These are phyloP conservation scores for Euphydryas editha DNA, from an alignment of 2,888 invertebrate genomes.

Conservation along the genomic window DNA sequence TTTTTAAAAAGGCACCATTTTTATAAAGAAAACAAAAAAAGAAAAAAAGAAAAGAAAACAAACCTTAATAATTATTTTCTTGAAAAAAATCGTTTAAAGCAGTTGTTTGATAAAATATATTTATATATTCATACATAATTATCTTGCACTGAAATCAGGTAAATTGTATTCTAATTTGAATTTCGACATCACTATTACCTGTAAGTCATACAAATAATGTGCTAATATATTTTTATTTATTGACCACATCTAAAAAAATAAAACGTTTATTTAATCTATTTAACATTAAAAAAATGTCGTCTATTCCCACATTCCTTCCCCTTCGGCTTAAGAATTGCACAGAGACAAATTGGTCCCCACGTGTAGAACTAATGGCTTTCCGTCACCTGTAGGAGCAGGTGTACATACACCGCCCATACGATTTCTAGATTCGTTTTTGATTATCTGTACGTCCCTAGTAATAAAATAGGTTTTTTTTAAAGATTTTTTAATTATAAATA, in stretches of 20 bases:
- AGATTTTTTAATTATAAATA: no score
- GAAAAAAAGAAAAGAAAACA: no score
- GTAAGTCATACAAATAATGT: background rate
- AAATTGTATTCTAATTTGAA: background rate
- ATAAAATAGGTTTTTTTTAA: background rate
- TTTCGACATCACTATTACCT: slow-evolving; percentile 1
- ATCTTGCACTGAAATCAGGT: background rate
- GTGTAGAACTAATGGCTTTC: slow-evolving; percentile 66
- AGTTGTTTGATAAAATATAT: no score
- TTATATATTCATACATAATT: no score
- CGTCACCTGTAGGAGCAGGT: slow-evolving; percentile 76
- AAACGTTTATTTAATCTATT: background rate
- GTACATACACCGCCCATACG: slow-evolving; percentile 41
- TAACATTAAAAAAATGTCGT: background rate
- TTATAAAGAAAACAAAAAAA: no score
- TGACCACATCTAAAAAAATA: background rate
- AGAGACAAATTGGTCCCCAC: slow-evolving; percentile 27
- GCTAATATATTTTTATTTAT: background rate
- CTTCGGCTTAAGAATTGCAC: slow-evolving; percentile 6
- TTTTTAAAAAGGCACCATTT: no score
- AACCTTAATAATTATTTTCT: no score
- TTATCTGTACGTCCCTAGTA: slow-evolving; percentile 4
- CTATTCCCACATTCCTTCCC: background rate
- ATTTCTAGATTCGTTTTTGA: slow-evolving; percentile 15
- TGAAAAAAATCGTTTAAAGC: no score